Evolutionary conservation across 37 sponge, comb jelly and placozoan species (phyloP).

Genomic region (Agelas oroides): DNA sequence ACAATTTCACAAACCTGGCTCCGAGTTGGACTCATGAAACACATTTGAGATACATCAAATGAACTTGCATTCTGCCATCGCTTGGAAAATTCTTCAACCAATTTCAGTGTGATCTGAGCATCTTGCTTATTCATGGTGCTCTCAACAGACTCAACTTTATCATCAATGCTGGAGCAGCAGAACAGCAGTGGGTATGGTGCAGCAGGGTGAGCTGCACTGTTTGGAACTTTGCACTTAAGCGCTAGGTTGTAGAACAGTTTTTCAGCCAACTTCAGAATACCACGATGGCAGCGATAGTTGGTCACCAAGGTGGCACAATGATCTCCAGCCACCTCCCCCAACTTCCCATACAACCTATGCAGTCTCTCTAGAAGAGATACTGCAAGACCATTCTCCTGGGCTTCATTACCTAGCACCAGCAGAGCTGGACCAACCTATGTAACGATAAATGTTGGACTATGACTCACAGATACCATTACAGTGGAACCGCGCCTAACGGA

Average conservation of each 20-base stretch:
- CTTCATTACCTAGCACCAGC: constrained; percentile 62
- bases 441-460: not conserved
- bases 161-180: constrained; percentile 56
- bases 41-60: constrained; percentile 16
- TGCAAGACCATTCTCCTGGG: constrained; percentile 57
- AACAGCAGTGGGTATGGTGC: constrained; percentile 46
- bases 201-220: constrained; percentile 39
- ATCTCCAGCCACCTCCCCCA: not conserved
- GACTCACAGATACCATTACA: too few relatives aligned
- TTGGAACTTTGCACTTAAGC: not conserved
- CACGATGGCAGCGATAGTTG: constrained; percentile 73
- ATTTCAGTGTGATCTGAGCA: constrained; percentile 23
- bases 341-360: constrained; percentile 6
- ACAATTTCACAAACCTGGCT: constrained; percentile 29
- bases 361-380: constrained; percentile 65
- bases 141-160: not conserved
- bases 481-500: too few relatives aligned
- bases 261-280: constrained; percentile 39
- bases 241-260: constrained; percentile 55
- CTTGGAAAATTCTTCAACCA: constrained; percentile 21
- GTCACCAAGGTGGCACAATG: constrained; percentile 28
- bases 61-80: constrained; percentile 43
- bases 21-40: constrained; percentile 53
- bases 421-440: constrained; percentile 72
- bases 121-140: constrained; percentile 29